Base-by-base conservation (phyloP, 1,140 invertebrate species). In the Sycobia sp. region DNA sequence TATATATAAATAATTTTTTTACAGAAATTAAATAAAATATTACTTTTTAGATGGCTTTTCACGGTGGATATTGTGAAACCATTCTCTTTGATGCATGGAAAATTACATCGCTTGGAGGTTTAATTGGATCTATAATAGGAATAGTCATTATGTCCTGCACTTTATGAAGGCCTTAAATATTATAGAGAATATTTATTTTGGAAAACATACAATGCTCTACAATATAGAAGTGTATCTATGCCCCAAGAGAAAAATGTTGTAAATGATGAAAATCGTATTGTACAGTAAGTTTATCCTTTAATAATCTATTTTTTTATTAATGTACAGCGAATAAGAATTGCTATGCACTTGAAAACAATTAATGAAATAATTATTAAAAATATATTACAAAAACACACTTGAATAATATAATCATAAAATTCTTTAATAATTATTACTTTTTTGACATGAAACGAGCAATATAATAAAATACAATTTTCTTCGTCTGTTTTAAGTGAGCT, bases 101-200 rank as follows among this genome's bases (percentile, higher is more conserved):
- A 72, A 89, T 91, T 36, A 84, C 84, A 11, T 88, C 85, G 4
- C 78, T 88, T n/a, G 84, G 86, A 36, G 88, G 91, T 29, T 83
- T 97, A 57, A 83, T 95, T 34, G 91, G 89, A 0, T 94, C 94
- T 0, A 90, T 93, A 77, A 84, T 96, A 43, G 92, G 88, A 27
- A 91, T 96, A 38, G 91, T 96, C 72, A 83, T 96, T 39, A 86
- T 95, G 76, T 92, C n/a, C 90, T 0, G 84, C 92, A 10, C 82
- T 96, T 16, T 97, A 96, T 75, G 95, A 97, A 81, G 93, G 92
- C 14, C 84, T 97, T 0, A 97, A 97, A 79, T 95, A 93, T 81
- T 95, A 92, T 72, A 87, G 91, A 65, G 91, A 93, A 80, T 90
- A 90, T 80, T 79, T 93, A 25, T 89, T 92, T 73, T 93, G 91